These are phyloP conservation scores for Artemisiospiza belli DNA, from an alignment of 2,113 vertebrate genomes.

Conservation along the genomic window DNA sequence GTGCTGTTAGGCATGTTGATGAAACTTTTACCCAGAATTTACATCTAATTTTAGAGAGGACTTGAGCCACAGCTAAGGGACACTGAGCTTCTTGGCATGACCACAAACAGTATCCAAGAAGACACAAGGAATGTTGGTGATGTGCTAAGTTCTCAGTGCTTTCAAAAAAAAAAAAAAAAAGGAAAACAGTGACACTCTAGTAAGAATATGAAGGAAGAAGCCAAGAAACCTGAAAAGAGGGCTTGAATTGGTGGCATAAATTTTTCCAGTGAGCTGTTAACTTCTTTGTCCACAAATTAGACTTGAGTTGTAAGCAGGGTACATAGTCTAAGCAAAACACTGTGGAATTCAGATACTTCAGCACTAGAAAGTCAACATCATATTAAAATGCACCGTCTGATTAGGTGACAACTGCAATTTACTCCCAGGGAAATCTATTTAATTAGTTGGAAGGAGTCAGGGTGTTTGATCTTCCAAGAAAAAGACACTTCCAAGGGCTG, in stretches of 20 bases:
- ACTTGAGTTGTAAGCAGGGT: not conserved
- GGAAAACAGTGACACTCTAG: not conserved
- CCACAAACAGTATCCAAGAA: not conserved
- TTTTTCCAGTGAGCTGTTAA: not conserved
- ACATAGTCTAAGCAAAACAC: not conserved
- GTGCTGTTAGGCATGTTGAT: not conserved
- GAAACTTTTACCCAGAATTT: not conserved
- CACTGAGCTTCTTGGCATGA: not conserved
- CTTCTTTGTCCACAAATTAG: not conserved
- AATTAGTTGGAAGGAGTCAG: slow-evolving; percentile 12
- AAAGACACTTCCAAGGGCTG: not conserved
- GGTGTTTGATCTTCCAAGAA: slow-evolving; percentile 24
- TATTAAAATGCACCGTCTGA: slow-evolving; percentile 8
- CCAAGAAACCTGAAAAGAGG: not conserved
- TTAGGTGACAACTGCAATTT: slow-evolving; percentile 13
- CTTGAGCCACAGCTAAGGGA: not conserved
- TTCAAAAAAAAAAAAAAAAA: not conserved
- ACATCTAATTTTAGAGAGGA: not conserved
- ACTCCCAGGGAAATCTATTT: slow-evolving; percentile 21
- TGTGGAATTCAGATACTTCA: not conserved
- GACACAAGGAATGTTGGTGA: not conserved
- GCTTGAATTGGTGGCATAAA: not conserved
- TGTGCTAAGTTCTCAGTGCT: not conserved
- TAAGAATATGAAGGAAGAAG: not conserved
- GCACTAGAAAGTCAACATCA: not conserved